These are phyloP conservation scores for Axinella damicornis DNA, from an alignment of 37 sponge, comb jelly and placozoan genomes.

Conservation along the genomic window DNA sequence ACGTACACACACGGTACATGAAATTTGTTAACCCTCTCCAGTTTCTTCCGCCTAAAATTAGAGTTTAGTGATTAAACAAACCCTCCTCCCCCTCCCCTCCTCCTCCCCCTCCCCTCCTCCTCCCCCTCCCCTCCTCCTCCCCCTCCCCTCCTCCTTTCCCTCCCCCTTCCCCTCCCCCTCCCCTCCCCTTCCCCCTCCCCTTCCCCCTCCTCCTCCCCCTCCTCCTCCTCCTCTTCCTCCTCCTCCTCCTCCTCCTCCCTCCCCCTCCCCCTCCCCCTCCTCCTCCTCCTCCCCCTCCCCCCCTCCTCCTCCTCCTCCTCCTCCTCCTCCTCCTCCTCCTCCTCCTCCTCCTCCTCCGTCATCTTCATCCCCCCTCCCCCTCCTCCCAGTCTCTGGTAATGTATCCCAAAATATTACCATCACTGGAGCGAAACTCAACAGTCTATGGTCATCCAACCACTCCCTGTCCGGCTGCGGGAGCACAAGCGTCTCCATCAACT, in stretches of 20 bases:
- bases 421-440: too few relatives aligned
- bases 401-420: too few relatives aligned
- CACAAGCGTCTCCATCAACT: too few relatives aligned
- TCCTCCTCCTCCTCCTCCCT: not conserved
- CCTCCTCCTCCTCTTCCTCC: not conserved
- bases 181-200: not conserved
- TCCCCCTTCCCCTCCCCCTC: not conserved
- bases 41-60: not conserved
- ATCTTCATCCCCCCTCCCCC: too few relatives aligned
- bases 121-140: constrained; percentile 27
- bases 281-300: not conserved
- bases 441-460: too few relatives aligned
- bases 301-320: not conserved
- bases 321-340: not conserved
- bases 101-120: constrained; percentile 1
- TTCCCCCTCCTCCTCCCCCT: constrained; percentile 6
- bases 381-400: too few relatives aligned
- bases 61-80: too few relatives aligned
- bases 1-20: not conserved
- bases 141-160: constrained; percentile 10
- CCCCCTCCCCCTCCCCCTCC: not conserved
- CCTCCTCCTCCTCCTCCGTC: not conserved
- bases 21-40: not conserved
- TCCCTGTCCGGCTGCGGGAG: too few relatives aligned
- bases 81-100: constrained; percentile 4